A percentile compares a stretch with the other conserved stretches of the same genome.
Evolutionary conservation across 1,140 invertebrate species (phyloP).

Genomic region (Neoseiulus cucumeris): DNA sequence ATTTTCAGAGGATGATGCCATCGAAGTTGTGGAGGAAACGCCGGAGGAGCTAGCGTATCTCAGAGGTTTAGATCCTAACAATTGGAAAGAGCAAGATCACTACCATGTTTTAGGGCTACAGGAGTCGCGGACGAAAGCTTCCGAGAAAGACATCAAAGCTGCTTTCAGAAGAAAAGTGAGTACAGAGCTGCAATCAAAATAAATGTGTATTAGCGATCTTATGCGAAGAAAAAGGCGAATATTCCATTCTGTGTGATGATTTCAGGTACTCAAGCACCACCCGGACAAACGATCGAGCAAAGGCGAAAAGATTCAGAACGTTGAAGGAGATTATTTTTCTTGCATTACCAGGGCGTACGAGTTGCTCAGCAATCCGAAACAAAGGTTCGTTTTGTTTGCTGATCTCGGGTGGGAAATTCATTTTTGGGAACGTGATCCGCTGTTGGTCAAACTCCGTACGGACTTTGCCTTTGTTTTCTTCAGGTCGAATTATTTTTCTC

Average conservation of each 20-base stretch:
- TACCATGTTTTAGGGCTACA: constrained; percentile 78
- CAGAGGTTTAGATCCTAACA: constrained; percentile 73
- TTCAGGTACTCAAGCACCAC: constrained; percentile 75
- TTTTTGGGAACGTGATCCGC: no score
- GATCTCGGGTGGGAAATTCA: no score
- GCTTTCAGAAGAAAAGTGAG: constrained; percentile 47
- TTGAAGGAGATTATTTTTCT: constrained; percentile 88
- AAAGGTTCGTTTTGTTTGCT: no score
- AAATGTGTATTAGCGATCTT: constrained; percentile 9
- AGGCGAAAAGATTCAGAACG: constrained; percentile 52
- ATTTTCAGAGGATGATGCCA: not conserved
- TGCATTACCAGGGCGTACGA: constrained; percentile 66
- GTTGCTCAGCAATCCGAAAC: constrained; percentile 10
- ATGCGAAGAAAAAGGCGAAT: not conserved
- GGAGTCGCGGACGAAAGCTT: constrained; percentile 52
- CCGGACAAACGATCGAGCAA: constrained; percentile 83
- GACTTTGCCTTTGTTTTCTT: not conserved
- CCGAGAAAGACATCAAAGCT: constrained; percentile 73
- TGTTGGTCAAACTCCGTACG: no score
- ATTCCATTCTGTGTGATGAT: not conserved
- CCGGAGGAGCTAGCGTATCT: constrained; percentile 38
- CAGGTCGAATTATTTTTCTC: not conserved
- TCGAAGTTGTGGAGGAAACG: not conserved
- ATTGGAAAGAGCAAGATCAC: constrained; percentile 93
- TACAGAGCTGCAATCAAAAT: not conserved